Evolutionary conservation across 2,888 invertebrate species (phyloP).

Genomic region (Drosophila nr. perissopoda): DNA sequence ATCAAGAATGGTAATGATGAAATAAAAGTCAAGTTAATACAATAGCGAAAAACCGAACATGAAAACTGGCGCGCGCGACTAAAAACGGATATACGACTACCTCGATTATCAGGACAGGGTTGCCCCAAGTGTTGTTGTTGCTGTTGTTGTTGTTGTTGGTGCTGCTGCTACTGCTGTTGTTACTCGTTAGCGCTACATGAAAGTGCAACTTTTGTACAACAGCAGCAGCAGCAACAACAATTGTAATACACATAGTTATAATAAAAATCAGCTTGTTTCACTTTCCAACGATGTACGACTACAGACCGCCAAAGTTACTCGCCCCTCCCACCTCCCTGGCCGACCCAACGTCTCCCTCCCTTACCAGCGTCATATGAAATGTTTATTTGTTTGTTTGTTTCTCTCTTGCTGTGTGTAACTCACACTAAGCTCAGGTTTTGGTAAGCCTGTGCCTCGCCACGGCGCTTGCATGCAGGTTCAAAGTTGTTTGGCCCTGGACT

Average conservation of each 20-base stretch:
- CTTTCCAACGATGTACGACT: constrained; percentile 48
- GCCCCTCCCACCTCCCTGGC: neutral
- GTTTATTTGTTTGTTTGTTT: constrained; percentile 54
- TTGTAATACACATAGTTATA: constrained; percentile 66
- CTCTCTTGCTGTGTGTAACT: constrained; percentile 41
- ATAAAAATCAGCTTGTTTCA: constrained; percentile 75
- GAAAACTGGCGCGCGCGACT: constrained; percentile 48
- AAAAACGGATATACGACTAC: constrained; percentile 70
- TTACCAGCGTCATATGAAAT: constrained; percentile 32
- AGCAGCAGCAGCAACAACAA: constrained; percentile 54
- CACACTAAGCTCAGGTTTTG: constrained; percentile 45
- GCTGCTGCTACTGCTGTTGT: constrained; percentile 35
- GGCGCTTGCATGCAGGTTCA: constrained; percentile 70
- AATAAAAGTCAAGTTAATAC: constrained; percentile 79
- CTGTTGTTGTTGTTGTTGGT: constrained; percentile 15
- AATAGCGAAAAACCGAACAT: constrained; percentile 70
- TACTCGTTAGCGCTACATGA: constrained; percentile 73
- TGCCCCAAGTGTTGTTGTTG: constrained; percentile 22
- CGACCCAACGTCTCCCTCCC: neutral
- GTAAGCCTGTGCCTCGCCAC: constrained; percentile 23
- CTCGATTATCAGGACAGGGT: constrained; percentile 63
- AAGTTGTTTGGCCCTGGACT: constrained; percentile 61
- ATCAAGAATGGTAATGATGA: constrained; percentile 72
- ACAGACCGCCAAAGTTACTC: constrained; percentile 35
- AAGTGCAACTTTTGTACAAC: constrained; percentile 76